Conservation (phyloP, 92 coral and sea anemone species). For the Hydrozoanthus gracilis region DNA sequence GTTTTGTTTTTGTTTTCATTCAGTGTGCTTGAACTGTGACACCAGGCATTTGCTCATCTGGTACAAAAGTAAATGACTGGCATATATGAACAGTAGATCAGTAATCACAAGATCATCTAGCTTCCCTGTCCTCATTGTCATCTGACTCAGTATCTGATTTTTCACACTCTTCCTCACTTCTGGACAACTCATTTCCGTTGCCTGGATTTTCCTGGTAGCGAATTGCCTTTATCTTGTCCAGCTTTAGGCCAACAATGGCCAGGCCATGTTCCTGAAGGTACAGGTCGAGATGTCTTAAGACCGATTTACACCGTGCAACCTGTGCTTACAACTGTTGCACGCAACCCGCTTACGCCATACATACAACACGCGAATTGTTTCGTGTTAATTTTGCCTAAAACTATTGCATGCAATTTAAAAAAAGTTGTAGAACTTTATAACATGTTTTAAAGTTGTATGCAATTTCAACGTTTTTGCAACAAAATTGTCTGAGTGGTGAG, state of each 20-base stretch:
- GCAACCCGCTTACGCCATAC: no score
- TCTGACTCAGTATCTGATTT: slow-evolving; percentile 31
- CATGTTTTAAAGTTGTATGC: no score
- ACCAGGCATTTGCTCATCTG: slow-evolving; percentile 37
- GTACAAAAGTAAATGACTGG: slow-evolving; percentile 31
- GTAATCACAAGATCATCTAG: slow-evolving; percentile 39
- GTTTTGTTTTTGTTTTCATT: not conserved
- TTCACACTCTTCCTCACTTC: slow-evolving; percentile 36
- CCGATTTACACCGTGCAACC: no score
- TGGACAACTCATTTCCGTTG: slow-evolving; percentile 42
- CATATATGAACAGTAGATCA: slow-evolving; percentile 43
- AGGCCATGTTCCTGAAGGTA: slow-evolving; percentile 41
- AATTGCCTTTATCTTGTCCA: slow-evolving; percentile 42
- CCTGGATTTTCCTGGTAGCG: slow-evolving; percentile 37
- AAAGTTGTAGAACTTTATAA: no score
- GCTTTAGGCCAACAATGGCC: slow-evolving; percentile 52
- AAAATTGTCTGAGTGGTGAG: no score
- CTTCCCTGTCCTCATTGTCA: slow-evolving; percentile 27
- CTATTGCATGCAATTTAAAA: no score
- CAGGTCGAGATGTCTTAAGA: slow-evolving; percentile 33
- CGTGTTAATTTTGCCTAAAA: no score
- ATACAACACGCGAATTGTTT: no score
- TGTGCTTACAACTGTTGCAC: no score
- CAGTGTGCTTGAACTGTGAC: slow-evolving; percentile 38
- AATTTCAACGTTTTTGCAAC: no score